These are phyloP conservation scores for Acomys russatus DNA, from an alignment of 2,797 vertebrate genomes.

Conservation along the genomic window DNA sequence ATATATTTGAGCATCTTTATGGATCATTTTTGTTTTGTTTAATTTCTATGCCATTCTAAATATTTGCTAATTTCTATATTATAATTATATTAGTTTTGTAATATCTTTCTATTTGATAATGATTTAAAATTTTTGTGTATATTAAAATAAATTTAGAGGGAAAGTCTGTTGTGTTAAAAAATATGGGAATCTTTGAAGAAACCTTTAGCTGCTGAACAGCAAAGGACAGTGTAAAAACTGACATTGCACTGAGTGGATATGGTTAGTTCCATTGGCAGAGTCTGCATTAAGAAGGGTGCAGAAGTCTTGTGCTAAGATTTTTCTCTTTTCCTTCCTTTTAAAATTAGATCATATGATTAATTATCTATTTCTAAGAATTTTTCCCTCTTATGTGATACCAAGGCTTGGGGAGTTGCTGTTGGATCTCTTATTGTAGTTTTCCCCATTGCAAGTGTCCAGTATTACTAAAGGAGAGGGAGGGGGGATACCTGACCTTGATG, in stretches of 20 bases:
- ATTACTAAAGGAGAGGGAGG: not conserved
- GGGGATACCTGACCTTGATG: not conserved
- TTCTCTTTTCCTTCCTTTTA: not conserved
- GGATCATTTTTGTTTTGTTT: not conserved
- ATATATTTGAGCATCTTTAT: not conserved
- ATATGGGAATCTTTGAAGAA: not conserved
- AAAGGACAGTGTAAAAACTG: not conserved
- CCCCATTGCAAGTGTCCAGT: not conserved
- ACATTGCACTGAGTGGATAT: not conserved
- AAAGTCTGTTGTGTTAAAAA: not conserved
- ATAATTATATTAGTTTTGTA: not conserved
- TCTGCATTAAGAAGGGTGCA: not conserved
- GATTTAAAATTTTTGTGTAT: not conserved
- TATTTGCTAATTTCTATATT: not conserved
- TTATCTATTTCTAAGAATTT: not conserved
- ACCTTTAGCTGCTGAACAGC: not conserved
- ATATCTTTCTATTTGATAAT: slow-evolving; percentile 16
- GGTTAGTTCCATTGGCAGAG: not conserved
- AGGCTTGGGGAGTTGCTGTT: not conserved
- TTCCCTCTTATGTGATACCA: not conserved
- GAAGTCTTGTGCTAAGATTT: not conserved
- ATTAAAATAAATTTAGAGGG: not conserved
- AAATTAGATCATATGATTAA: not conserved
- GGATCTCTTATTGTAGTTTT: not conserved
- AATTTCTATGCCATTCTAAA: not conserved